Evolutionary conservation across 2,888 invertebrate genomes (phyloP).

Genomic region (Ophioninae sp.): DNA sequence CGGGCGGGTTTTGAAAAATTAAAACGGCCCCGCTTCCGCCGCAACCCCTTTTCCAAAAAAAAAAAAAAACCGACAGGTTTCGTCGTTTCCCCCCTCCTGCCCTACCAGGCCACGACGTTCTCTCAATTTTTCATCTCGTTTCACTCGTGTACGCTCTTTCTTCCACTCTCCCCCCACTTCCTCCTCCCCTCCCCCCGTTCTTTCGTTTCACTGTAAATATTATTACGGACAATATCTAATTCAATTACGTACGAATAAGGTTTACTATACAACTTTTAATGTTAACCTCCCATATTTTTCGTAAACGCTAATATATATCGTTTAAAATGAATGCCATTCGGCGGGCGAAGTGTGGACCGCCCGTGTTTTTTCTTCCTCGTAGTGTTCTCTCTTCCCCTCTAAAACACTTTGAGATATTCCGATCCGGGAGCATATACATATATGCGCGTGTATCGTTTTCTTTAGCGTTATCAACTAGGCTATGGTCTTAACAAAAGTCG

Average conservation of each 20-base stretch:
- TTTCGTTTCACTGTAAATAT: conserved; percentile 79
- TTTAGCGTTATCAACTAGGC: conserved; percentile 73
- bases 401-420: conserved; percentile 76
- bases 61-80: conserved; percentile 64
- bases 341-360: conserved; percentile 73
- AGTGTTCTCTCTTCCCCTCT: conserved; percentile 57
- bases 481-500: conserved; percentile 77
- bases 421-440: conserved; percentile 73
- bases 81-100: not conserved
- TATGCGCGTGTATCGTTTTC: too few relatives aligned
- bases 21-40: conserved; percentile 74
- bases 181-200: conserved; percentile 34
- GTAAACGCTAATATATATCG: conserved; percentile 75
- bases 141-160: conserved; percentile 31
- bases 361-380: conserved; percentile 55
- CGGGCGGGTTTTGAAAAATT: too few relatives aligned
- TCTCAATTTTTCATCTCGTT: conserved; percentile 22
- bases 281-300: conserved; percentile 72
- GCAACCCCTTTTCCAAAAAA: conserved; percentile 73
- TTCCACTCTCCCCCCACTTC: not conserved
- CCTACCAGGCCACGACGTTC: conserved; percentile 12
- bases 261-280: conserved; percentile 80
- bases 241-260: conserved; percentile 75
- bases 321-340: conserved; percentile 78
- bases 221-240: conserved; percentile 78